Percentiles rank a stretch among this genome's conserved stretches.
Conservation (phyloP, 2,888 invertebrate species). For the Brachylomia viminalis region DNA sequence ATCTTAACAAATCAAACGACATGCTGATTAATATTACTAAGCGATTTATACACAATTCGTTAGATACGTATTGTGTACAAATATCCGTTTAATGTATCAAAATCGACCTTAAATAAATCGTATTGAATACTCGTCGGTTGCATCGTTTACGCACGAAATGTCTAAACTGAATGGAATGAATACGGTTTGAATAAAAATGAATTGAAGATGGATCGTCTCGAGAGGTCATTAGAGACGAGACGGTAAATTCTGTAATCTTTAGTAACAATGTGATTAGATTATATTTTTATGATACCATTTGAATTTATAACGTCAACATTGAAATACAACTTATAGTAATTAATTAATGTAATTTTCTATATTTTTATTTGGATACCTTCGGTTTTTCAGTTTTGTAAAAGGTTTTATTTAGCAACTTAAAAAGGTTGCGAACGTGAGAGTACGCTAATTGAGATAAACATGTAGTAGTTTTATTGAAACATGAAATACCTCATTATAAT, state of each 20-base stretch:
- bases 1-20: constrained; percentile 63
- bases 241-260: constrained; percentile 60
- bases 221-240: constrained; percentile 63
- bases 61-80: constrained; percentile 67
- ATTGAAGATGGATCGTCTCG: constrained; percentile 63
- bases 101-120: constrained; percentile 59
- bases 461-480: constrained; percentile 2
- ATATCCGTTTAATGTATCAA: constrained; percentile 62
- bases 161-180: constrained; percentile 59
- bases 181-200: constrained; percentile 62
- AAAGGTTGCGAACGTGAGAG: not conserved
- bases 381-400: not conserved
- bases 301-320: not conserved
- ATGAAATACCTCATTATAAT: constrained; percentile 19
- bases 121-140: constrained; percentile 48
- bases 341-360: not conserved
- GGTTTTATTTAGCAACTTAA: not conserved
- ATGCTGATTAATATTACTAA: constrained; percentile 66
- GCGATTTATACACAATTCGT: constrained; percentile 68
- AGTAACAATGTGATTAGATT: constrained; percentile 13
- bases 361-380: too few relatives aligned
- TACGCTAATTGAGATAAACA: constrained; percentile 6
- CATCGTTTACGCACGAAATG: constrained; percentile 67
- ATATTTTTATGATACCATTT: not conserved
- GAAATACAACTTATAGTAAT: not conserved